These are phyloP conservation scores for Himalopsyche tibetana DNA, from an alignment of 2,888 invertebrate genomes.

Conservation along the genomic window DNA sequence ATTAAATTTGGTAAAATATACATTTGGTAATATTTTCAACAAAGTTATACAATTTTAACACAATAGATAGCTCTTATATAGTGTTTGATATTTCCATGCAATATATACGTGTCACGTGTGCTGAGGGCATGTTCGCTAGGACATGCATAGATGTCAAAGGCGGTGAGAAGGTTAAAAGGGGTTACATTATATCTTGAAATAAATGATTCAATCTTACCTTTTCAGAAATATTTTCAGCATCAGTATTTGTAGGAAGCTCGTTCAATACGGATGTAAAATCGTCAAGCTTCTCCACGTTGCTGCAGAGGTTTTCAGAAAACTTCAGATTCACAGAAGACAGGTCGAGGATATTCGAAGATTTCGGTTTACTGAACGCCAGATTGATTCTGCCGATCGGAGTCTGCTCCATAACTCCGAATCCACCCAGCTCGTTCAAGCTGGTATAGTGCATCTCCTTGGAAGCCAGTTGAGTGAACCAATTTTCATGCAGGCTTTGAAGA, in stretches of 20 bases:
- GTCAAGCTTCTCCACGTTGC: conserved; percentile 74
- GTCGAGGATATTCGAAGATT: conserved; percentile 81
- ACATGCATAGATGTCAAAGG: too few species aligned
- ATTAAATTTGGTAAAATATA: too few species aligned
- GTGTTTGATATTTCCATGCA: too few species aligned
- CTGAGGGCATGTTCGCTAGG: too few species aligned
- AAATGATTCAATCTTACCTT: conserved; percentile 72
- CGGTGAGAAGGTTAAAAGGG: too few species aligned
- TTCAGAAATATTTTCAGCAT: conserved; percentile 79
- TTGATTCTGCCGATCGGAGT: conserved; percentile 76
- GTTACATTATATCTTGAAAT: too few species aligned
- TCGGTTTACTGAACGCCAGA: conserved; percentile 73
- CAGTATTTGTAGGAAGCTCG: conserved; percentile 72
- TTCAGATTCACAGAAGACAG: conserved; percentile 79
- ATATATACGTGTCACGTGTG: too few species aligned
- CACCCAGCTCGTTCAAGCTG: conserved; percentile 62
- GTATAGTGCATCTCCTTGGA: conserved; percentile 62
- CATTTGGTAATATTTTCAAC: too few species aligned
- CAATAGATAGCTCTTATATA: too few species aligned
- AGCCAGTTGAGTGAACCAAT: conserved; percentile 74
- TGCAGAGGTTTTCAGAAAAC: conserved; percentile 79
- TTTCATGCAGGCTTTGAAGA: conserved; percentile 75
- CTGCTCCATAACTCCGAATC: conserved; percentile 71
- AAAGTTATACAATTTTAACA: too few species aligned
- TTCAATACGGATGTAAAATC: conserved; percentile 67